Base-by-base conservation (phyloP, 2,797 vertebrate genomes). In the Bovichtus variegatus region DNA sequence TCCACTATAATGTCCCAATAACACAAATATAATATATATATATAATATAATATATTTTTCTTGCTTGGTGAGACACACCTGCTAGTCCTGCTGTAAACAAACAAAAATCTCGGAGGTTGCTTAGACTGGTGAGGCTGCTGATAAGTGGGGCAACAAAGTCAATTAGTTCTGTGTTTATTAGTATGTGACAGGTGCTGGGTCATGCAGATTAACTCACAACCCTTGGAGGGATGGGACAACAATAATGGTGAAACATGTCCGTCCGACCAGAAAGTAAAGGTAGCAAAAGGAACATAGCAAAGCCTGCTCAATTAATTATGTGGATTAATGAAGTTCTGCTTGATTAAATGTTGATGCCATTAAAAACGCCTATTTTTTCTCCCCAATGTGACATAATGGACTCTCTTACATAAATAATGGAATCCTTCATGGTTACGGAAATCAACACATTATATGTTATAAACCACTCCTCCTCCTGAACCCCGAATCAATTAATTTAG, bases 151-250 rank as follows among this genome's bases (percentile, higher is more conserved):
- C 86, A 90, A 87, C 89, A 93, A 94, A 94, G 94, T 94, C 95
- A 95, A 94, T 95, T 96, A 94, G 94, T 94, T 93, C 89, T 91
- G 89, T 94, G 93, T 94, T 95, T 96, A 95, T 96, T 95, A 95
- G 94, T 93, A 94, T 94, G 93, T 96, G 95, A 95, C 95, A 96
- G 93, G 90, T 91, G 92, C 93, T 91, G 92, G 94, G 93, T 92
- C 93, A 93, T 92, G 93, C 92, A 95, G 93, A 96, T 95, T 95
- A 95, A 94, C 95, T 94, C 93, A 90, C 94, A 93, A 94, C 93
- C 94, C 94, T 93, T 91, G 89, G 92, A 94, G 94, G 90, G 91
- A 95, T 93, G 93, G 91, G 90, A 95, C 94, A 94, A 93, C 92
- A 91, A 94, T 94, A 93, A 95, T 87, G 91, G 91, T 90, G 91